Evolutionary conservation across 2,113 vertebrate genomes (phyloP).

Genomic region (Rhabdornis inornatus): DNA sequence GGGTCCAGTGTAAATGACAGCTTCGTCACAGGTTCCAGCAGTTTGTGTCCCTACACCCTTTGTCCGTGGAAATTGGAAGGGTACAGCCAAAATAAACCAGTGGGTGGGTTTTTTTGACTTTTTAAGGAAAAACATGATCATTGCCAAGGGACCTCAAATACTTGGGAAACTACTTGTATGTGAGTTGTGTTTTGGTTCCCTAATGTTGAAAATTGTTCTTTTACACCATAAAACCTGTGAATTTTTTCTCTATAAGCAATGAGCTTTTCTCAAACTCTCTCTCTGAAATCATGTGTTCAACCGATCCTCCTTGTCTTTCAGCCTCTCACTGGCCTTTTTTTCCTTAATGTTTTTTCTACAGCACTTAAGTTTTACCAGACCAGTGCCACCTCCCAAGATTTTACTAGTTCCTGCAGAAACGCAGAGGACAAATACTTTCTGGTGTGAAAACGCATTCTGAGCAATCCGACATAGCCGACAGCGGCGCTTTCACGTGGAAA

Average conservation of each 20-base stretch:
- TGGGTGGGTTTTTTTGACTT: not conserved
- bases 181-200: not conserved
- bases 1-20: not conserved
- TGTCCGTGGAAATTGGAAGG: not conserved
- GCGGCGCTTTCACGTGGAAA: rapidly evolving
- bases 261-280: not conserved
- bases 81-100: not conserved
- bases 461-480: rapidly evolving
- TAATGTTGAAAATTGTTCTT: not conserved
- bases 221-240: not conserved
- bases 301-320: not conserved
- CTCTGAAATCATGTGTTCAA: not conserved
- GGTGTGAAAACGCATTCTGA: not conserved
- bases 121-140: not conserved
- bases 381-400: not conserved
- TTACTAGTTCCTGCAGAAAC: not conserved
- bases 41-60: not conserved
- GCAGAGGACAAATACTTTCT: not conserved
- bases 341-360: not conserved
- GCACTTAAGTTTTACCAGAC: not conserved
- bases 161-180: not conserved
- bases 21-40: not conserved
- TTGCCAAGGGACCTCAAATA: not conserved
- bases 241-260: not conserved
- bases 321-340: not conserved